phyloP scores from a whole-genome alignment of 53 echinoderm and acorn worm genomes.

The Echinometra lucunter region DNA sequence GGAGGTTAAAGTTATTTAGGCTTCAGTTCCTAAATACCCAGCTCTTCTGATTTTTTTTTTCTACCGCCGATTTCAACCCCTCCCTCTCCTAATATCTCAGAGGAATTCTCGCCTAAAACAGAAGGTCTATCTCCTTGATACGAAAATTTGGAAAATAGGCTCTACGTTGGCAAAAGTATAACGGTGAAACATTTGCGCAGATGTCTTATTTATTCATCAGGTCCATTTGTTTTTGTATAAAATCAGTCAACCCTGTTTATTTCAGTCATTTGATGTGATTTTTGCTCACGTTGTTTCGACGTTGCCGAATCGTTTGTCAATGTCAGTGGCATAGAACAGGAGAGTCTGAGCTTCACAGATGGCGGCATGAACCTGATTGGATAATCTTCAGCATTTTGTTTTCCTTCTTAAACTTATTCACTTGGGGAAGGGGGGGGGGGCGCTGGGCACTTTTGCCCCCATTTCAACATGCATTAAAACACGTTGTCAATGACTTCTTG shows the following conservation, averaged over 20 bases:
- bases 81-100: neutral
- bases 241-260: slow-evolving; percentile 58
- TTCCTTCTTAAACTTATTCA: neutral
- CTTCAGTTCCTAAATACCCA: slow-evolving; percentile 38
- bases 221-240: slow-evolving; percentile 62
- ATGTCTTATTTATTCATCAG: slow-evolving; percentile 62
- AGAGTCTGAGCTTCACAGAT: neutral
- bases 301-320: slow-evolving; percentile 31
- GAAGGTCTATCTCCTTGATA: neutral
- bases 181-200: slow-evolving; percentile 38
- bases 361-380: neutral
- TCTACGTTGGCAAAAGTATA: neutral
- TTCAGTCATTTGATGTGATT: slow-evolving; percentile 48
- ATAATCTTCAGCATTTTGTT: neutral
- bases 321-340: neutral
- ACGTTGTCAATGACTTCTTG: no score
- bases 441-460: neutral
- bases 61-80: neutral
- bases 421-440: neutral
- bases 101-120: neutral
- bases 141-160: neutral
- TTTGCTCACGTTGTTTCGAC: slow-evolving; percentile 62
- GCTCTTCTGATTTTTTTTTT: neutral
- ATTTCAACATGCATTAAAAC: no score
- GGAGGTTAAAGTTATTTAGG: slow-evolving; percentile 69